A percentile compares a stretch with the other conserved stretches of the same genome.
Evolutionary conservation across 2,113 vertebrate genomes (phyloP).

Genomic region (Amblyopsis rosae): DNA sequence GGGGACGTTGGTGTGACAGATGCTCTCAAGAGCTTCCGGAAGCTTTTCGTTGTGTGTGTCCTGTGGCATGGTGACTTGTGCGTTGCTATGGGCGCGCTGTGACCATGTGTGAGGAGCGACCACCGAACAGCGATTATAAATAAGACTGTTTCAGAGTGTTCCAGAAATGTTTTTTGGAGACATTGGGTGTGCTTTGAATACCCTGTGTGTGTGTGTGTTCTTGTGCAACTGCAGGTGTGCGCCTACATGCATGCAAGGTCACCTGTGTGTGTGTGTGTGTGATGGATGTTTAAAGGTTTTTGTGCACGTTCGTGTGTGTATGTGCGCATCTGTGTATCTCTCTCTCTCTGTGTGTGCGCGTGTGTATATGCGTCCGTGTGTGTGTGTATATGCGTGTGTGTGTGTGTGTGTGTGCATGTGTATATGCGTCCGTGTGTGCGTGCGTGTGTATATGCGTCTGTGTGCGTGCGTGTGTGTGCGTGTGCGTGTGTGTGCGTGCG

Average conservation of each 20-base stretch:
- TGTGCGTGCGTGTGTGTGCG: no score
- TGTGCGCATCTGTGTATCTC: no score
- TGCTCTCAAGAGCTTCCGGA: slow-evolving; percentile 17
- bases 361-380: neutral
- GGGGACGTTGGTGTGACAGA: neutral
- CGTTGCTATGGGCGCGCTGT: neutral
- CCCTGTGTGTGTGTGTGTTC: neutral
- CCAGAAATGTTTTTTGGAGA: neutral
- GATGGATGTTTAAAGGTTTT: neutral
- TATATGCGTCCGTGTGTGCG: neutral
- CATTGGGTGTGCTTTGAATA: neutral
- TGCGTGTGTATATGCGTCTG: neutral
- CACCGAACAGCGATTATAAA: no score
- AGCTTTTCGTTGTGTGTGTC: slow-evolving; percentile 8
- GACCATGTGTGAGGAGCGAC: slow-evolving; percentile 7
- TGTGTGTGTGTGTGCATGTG: slow-evolving; percentile 8
- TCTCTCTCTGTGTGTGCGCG: no score
- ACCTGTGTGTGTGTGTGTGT: neutral
- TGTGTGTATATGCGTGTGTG: neutral
- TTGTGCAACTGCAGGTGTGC: neutral
- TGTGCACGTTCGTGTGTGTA: neutral
- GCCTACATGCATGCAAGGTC: neutral
- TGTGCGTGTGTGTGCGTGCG: no score
- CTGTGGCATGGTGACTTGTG: slow-evolving; percentile 19
- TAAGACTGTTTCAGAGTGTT: no score